phyloP scores from a whole-genome alignment of 2,113 vertebrate genomes.

The Ceyx margarethae region DNA sequence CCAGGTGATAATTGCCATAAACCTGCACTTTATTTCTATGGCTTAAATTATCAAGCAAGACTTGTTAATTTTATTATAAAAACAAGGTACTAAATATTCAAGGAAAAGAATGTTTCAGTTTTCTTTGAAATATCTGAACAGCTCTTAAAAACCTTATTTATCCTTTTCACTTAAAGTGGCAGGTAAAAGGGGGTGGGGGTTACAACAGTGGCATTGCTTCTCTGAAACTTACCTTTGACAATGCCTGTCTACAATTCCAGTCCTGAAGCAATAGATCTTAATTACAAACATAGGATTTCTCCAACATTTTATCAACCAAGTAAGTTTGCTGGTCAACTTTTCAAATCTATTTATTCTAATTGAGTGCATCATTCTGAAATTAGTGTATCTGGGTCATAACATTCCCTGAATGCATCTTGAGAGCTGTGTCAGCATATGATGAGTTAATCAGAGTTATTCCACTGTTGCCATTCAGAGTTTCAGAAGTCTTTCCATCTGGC shows the following conservation, averaged over 20 bases:
- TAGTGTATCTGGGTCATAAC: not conserved
- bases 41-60: not conserved
- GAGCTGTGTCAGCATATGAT: not conserved
- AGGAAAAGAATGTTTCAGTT: not conserved
- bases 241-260: not conserved
- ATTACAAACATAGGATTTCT: not conserved
- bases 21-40: not conserved
- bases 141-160: not conserved
- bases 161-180: not conserved
- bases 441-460: not conserved
- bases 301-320: not conserved
- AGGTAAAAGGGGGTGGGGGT: not conserved
- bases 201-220: not conserved
- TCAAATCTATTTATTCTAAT: not conserved
- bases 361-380: not conserved
- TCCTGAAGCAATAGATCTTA: not conserved
- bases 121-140: not conserved
- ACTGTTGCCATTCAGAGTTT: not conserved
- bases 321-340: not conserved
- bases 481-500: not conserved
- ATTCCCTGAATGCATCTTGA: not conserved
- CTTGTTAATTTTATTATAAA: not conserved
- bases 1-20: not conserved
- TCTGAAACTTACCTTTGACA: not conserved
- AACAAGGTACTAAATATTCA: not conserved